Base-by-base conservation (phyloP, 2,888 invertebrate genomes). In the Ophioninae sp. region DNA sequence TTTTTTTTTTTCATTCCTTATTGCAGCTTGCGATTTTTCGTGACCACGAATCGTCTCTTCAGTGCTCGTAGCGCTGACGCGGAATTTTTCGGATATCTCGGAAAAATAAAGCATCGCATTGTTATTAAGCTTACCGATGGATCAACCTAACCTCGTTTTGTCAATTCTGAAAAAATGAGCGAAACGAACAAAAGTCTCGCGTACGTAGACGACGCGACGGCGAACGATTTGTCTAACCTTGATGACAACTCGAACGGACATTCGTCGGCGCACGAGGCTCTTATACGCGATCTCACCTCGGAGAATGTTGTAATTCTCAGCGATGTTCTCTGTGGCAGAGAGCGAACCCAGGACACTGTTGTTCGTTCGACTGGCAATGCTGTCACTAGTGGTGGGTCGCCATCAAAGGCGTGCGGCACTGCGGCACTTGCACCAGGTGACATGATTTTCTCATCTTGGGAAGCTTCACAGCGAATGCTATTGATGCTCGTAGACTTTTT, bases 101-200 rank as follows among this genome's bases (percentile, higher is more conserved):
- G 50, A 17, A 23, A 69, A 37, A 39, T 7, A 44, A 39, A 30
- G 17, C 13, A 17, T 13, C 7, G 39, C 17, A 41, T n/a, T 30
- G 21, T 10, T 37, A 8, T 7, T n/a, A 20, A 39, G 23, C 7
- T 57, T 44, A 7, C 37, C 65, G 23, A 79, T 82, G 75, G 82
- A 70, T 75, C 59, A 75, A 39, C 79, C 10, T 84, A 81, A 84
- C 84, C 82, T 77, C 68, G 69, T 44, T 69, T 65, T 70, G 50
- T 61, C n/a, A 65, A 7, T 39, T 13, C 39, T 62, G 82, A 76
- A 79, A 81, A 85, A 84, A 86, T 86, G 86, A 86, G 79, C 70
- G 78, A 65, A 76, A 70, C 79, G 62, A 76, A 78, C 64, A 78
- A 77, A 82, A 64, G 74, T 69, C 23, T 78, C 20, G 56, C 79